Evolutionary conservation across 2,797 vertebrate genomes (phyloP).

Genomic region (Hypotaenidia philippensis): DNA sequence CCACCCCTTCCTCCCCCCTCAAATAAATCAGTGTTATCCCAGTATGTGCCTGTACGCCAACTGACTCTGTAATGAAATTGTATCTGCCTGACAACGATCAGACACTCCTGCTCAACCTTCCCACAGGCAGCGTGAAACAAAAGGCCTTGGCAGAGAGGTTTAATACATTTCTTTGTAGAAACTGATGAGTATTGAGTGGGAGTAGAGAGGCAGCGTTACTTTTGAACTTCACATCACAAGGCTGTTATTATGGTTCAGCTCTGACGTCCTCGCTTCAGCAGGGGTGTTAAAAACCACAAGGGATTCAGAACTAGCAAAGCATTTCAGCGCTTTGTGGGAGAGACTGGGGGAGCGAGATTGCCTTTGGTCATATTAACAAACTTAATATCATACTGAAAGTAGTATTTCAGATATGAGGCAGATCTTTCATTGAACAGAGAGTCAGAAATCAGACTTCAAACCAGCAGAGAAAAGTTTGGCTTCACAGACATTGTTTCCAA

Average conservation of each 20-base stretch:
- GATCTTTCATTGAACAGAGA: background rate
- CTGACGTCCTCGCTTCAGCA: slow-evolving; percentile 47
- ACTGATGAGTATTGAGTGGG: slow-evolving; percentile 32
- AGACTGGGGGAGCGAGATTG: slow-evolving; percentile 18
- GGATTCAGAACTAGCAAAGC: slow-evolving; percentile 41
- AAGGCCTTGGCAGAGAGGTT: background rate
- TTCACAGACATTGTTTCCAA: background rate
- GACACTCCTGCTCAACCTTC: background rate
- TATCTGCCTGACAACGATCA: background rate
- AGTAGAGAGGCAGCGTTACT: slow-evolving; percentile 12
- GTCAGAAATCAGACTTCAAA: background rate
- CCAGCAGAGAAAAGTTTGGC: background rate
- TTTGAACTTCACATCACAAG: slow-evolving; percentile 23
- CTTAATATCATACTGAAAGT: background rate
- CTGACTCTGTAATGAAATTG: background rate
- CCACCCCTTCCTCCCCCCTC: background rate
- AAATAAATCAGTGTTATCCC: background rate
- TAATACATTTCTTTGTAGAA: background rate
- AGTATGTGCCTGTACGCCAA: background rate
- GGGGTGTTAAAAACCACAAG: slow-evolving; percentile 37
- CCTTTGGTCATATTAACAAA: slow-evolving; percentile 7
- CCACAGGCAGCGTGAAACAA: background rate
- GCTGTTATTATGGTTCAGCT: slow-evolving; percentile 45
- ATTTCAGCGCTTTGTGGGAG: background rate
- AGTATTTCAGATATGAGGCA: background rate